A percentile compares a stretch with the other conserved stretches of the same genome.
These are phyloP conservation scores for Molossus alvarezi DNA, from an alignment of 2,797 vertebrate species.

Conservation along the genomic window DNA sequence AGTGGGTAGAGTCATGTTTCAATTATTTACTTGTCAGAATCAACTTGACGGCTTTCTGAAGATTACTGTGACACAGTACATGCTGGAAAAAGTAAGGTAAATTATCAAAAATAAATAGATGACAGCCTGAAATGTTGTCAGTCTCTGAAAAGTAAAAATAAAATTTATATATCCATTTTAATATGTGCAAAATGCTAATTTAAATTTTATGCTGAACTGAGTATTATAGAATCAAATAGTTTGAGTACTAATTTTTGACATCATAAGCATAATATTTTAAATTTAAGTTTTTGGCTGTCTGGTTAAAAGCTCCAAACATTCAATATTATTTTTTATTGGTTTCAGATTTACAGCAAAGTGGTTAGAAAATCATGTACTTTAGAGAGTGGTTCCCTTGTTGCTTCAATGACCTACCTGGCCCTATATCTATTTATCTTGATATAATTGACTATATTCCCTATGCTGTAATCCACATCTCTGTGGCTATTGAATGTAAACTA, in stretches of 20 bases:
- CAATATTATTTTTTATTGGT: neutral
- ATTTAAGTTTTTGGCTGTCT: neutral
- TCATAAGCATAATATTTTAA: neutral
- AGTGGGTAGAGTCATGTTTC: neutral
- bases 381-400: neutral
- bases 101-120: conserved; percentile 38
- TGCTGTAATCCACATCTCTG: neutral
- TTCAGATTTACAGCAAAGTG: neutral
- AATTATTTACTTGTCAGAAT: conserved; percentile 8
- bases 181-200: neutral
- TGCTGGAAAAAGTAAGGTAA: conserved; percentile 30
- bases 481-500: neutral
- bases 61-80: conserved; percentile 67
- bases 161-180: neutral
- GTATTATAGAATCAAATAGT: neutral
- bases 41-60: conserved; percentile 66
- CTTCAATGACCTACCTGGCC: neutral
- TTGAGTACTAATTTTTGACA: neutral
- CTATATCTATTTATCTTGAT: neutral
- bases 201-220: neutral
- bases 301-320: neutral
- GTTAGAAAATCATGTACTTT: neutral
- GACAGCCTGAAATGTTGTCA: conserved; percentile 15
- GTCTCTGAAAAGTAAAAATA: conserved; percentile 41
- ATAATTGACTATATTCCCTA: neutral